Conservation (phyloP, 2,797 vertebrate species). For the Liasis olivaceus region DNA sequence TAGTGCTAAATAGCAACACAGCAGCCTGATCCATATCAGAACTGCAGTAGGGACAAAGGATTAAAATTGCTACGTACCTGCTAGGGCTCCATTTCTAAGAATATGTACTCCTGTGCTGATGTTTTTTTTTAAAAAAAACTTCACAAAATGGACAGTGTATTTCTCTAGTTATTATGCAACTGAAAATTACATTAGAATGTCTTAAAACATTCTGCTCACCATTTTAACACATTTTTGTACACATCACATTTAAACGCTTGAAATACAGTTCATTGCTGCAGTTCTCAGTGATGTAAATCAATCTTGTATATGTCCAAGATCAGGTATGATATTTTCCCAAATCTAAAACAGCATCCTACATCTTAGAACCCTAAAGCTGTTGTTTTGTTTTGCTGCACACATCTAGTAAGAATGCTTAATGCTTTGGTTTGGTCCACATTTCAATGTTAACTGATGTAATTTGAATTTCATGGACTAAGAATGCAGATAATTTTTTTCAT, state of each 20-base stretch:
- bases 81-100: neutral
- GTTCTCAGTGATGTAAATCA: neutral
- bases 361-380: neutral
- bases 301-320: neutral
- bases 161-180: neutral
- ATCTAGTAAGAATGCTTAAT: neutral
- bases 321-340: neutral
- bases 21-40: neutral
- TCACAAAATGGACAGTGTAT: neutral
- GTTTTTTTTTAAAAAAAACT: neutral
- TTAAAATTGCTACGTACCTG: no score
- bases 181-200: neutral
- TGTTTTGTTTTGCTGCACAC: neutral
- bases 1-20: neutral
- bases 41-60: neutral
- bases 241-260: neutral
- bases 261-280: neutral
- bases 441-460: neutral
- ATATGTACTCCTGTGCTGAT: neutral
- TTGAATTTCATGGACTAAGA: neutral
- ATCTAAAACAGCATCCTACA: neutral
- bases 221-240: neutral
- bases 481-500: neutral
- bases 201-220: neutral
- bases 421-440: neutral